Conservation (phyloP, 2,888 invertebrate genomes). For the Entomobrya multifasciata region DNA sequence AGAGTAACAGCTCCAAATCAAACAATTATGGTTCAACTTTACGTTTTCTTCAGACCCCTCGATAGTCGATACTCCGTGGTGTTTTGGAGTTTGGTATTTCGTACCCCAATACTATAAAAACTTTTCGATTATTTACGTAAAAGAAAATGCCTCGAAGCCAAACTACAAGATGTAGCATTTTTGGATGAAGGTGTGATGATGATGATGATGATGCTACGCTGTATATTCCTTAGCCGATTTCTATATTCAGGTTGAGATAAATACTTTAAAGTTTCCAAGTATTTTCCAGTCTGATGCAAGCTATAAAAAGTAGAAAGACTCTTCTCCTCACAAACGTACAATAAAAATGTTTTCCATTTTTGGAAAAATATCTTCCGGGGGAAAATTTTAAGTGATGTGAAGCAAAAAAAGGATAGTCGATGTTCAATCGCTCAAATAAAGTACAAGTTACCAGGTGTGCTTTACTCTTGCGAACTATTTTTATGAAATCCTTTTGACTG, state of each 20-base stretch:
- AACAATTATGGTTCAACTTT: constrained; percentile 11
- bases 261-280: background rate
- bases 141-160: constrained; percentile 33
- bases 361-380: constrained; percentile 52
- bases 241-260: too few species aligned
- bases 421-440: constrained; percentile 7
- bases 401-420: background rate
- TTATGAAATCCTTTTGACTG: background rate
- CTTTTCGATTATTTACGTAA: constrained; percentile 45
- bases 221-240: too few species aligned
- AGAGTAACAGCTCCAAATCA: constrained; percentile 16
- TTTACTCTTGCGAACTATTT: background rate
- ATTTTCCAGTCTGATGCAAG: background rate
- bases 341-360: constrained; percentile 38
- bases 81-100: background rate
- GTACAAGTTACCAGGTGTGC: background rate
- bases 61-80: background rate
- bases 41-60: background rate
- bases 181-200: background rate
- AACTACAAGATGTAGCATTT: constrained; percentile 25
- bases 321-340: background rate
- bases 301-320: background rate
- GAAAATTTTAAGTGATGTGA: constrained; percentile 31
- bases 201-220: too few species aligned
- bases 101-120: background rate